Base-by-base conservation (phyloP, 2,113 vertebrate species). In the Noturus placidus region DNA sequence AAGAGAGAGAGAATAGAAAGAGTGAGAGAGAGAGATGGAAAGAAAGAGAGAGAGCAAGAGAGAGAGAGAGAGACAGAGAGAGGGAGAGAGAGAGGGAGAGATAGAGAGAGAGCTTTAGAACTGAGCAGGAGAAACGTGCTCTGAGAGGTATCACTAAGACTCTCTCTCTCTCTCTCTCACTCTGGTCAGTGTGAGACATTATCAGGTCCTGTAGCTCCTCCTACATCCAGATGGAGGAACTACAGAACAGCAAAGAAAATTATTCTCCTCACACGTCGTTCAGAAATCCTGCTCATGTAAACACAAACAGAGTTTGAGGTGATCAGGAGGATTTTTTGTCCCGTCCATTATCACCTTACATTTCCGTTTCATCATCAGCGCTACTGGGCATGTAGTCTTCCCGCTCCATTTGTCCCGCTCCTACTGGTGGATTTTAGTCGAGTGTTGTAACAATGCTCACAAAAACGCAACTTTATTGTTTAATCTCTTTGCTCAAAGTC, bases 201-300 rank as follows among this genome's bases (percentile, higher is more conserved):
- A 80, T n/a, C 90, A 95, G 92, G 94, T 94, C 92, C 93, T 93
- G 87, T 86, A 91, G 91, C 90, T 92, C 95, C 91, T 94, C 92
- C 92, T 92, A 30, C 91, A 86, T 90, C 91, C 87, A 72, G 80
- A 82, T 35, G 13, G 0, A 76, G 90, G 90, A 84, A 89, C 88
- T 93, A 63, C 92, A 89, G 83, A 35, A 42, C 50, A 77, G 67
- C 52, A 77, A 38, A 70, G 56, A 57, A 6, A 25, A 27, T 0
- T 1, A 8, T 27, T 63, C 25, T n/a, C 25, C 61, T 63, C 25
- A 27, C 25, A 8, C 61, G 8, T 63, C 61, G 61, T 27, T 27
- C 61, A 63, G 61, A 27, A 2, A 59, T 22, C 57, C 57, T 59
- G 57, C 19, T 22, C 4, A 7, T 7, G 57, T 59, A 8, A 59